A percentile compares a stretch with the other conserved stretches of the same genome.
Conservation (phyloP, 2,113 vertebrate species). For the Microtus pennsylvanicus region DNA sequence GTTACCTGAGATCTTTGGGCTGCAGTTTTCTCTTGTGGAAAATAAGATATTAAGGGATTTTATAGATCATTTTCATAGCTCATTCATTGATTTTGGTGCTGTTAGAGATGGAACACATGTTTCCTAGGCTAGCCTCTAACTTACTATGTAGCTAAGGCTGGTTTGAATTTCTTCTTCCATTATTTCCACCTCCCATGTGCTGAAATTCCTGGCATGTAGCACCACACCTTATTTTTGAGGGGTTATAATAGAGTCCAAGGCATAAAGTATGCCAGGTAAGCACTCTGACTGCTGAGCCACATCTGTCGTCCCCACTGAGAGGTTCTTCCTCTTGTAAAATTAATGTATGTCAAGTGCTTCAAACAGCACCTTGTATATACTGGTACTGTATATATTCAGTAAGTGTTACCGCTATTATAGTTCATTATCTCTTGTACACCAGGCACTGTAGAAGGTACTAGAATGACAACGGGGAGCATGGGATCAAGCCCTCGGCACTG, state of each 20-base stretch:
- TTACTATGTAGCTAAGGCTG: background rate
- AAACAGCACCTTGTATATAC: background rate
- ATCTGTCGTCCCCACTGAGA: background rate
- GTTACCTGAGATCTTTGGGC: constrained; percentile 34
- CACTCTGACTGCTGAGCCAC: background rate
- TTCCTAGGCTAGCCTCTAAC: background rate
- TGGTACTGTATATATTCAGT: background rate
- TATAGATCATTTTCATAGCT: background rate
- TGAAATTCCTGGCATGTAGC: background rate
- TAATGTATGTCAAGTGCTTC: background rate
- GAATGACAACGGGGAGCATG: background rate
- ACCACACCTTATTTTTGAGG: background rate
- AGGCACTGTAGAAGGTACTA: background rate
- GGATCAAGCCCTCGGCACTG: background rate
- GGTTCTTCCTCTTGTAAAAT: background rate
- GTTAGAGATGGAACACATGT: background rate
- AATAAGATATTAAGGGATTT: background rate
- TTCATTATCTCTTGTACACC: background rate
- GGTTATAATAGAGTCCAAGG: background rate
- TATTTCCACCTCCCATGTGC: background rate
- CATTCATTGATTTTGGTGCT: background rate
- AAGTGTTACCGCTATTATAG: background rate
- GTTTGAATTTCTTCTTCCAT: background rate
- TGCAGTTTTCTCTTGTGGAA: constrained; percentile 43
- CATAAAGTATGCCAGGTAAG: background rate